Percentiles rank a stretch among this genome's conserved stretches.
These are phyloP conservation scores for Mixornis gularis DNA, from an alignment of 2,113 vertebrate species.

Conservation along the genomic window DNA sequence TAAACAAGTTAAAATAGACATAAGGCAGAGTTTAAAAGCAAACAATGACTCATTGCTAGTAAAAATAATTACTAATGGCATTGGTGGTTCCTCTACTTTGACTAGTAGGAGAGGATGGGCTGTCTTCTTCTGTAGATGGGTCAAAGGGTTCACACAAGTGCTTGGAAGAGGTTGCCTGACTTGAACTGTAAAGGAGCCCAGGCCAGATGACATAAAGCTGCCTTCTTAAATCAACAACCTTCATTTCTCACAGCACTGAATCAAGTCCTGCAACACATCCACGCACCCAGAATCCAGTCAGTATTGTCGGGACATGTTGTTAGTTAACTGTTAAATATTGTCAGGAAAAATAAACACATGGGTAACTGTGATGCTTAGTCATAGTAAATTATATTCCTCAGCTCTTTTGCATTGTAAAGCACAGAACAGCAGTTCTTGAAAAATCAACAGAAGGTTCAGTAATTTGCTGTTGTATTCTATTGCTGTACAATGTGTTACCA, in stretches of 20 bases:
- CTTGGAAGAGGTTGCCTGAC: background rate
- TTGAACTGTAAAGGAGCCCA: background rate
- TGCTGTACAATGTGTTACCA: background rate
- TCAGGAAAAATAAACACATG: background rate
- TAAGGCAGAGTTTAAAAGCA: constrained; percentile 30
- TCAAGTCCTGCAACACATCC: background rate
- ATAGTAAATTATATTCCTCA: background rate
- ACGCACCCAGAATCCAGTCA: background rate
- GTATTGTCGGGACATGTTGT: background rate
- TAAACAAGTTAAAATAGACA: constrained; percentile 39
- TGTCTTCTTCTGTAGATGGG: background rate
- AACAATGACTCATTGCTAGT: constrained; percentile 37
- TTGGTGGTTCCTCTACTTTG: background rate
- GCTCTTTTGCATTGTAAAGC: constrained; percentile 1
- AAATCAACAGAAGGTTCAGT: background rate
- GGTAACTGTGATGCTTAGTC: background rate
- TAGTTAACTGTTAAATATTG: background rate
- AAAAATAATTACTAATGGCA: constrained; percentile 3
- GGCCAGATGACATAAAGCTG: background rate
- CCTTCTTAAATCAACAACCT: background rate
- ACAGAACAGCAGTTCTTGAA: constrained; percentile 4
- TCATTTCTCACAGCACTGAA: fast-evolving
- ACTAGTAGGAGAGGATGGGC: background rate
- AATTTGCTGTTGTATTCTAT: background rate
- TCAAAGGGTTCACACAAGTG: background rate